Evolutionary conservation across 2,113 vertebrate genomes (phyloP).

Genomic region (Saccopteryx leptura): DNA sequence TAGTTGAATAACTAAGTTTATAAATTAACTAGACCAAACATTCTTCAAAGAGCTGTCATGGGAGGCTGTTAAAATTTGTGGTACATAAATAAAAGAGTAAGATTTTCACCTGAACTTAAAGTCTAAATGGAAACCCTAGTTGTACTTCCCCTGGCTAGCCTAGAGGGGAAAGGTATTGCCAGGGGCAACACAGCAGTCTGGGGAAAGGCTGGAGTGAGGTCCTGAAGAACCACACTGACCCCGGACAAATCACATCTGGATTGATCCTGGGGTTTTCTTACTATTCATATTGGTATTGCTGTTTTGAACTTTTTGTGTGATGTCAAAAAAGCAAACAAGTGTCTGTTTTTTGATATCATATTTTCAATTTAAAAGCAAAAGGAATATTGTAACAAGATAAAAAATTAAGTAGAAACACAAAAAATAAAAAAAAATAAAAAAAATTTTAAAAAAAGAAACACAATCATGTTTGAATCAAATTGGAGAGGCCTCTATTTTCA

Average conservation of each 20-base stretch:
- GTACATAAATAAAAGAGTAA: neutral
- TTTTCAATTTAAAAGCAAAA: neutral
- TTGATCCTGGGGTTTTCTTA: neutral
- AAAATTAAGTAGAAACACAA: neutral
- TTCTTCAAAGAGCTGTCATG: neutral
- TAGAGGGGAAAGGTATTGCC: neutral
- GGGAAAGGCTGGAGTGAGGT: neutral
- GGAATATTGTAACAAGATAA: neutral
- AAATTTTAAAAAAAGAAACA: neutral
- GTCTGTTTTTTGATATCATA: neutral
- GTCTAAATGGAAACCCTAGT: neutral
- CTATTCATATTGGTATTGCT: neutral
- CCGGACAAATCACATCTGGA: no score
- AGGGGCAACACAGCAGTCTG: neutral
- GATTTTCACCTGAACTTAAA: neutral
- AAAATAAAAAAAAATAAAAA: no score
- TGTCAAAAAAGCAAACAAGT: neutral
- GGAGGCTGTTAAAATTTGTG: neutral
- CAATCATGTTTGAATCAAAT: neutral
- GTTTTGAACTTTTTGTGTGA: neutral
- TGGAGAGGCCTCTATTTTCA: neutral
- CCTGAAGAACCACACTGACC: neutral
- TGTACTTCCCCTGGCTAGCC: neutral
- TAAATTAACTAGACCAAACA: neutral
- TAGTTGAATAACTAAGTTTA: constrained; percentile 21